These are phyloP conservation scores for Crenuchus spilurus DNA, from an alignment of 2,797 vertebrate species.

Conservation along the genomic window DNA sequence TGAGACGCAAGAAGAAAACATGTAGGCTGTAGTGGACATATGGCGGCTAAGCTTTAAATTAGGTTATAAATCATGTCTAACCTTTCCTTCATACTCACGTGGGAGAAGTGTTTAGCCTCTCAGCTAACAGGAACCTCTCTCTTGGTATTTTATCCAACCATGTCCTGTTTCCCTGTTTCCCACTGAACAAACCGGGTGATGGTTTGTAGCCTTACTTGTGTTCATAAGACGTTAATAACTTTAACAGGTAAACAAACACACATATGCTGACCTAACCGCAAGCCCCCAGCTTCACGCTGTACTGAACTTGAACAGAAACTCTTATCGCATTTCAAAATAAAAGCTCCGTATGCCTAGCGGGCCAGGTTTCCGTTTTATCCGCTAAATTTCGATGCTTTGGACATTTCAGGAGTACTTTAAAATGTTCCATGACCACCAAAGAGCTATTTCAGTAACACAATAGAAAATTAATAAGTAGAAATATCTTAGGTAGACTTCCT, in stretches of 20 bases:
- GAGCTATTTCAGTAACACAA: too few relatives aligned
- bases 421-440: too few relatives aligned
- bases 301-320: background rate
- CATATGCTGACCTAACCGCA: background rate
- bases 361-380: background rate
- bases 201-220: background rate
- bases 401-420: too few relatives aligned
- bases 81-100: constrained; percentile 23
- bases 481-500: too few relatives aligned
- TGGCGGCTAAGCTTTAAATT: too few relatives aligned
- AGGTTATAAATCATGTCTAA: background rate
- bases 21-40: too few relatives aligned
- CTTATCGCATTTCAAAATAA: background rate
- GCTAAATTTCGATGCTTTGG: too few relatives aligned
- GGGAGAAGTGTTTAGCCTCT: background rate
- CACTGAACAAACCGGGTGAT: background rate
- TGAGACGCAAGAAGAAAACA: background rate
- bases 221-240: background rate
- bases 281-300: background rate
- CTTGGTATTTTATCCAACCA: background rate
- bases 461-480: too few relatives aligned
- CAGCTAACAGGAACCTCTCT: background rate
- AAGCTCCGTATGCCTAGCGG: background rate
- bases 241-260: too few relatives aligned
- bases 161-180: background rate